Base-by-base conservation (phyloP, 2,797 vertebrate genomes). In the Halcyon leucocephala region DNA sequence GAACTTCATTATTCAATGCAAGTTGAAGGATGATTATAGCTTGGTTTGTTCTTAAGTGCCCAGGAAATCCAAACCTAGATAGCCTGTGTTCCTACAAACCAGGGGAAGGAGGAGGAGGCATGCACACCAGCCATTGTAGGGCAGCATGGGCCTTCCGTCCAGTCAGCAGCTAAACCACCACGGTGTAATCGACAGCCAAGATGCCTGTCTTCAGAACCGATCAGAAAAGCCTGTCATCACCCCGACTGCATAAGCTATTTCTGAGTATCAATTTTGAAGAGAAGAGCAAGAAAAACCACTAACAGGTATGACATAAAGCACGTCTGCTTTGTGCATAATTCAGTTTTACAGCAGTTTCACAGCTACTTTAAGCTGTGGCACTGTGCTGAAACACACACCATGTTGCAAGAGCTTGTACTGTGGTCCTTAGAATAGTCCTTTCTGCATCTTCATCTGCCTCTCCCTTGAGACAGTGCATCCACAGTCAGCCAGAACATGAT, bases 251-350 rank as follows among this genome's bases (percentile, higher is more conserved):
- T 22, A 48, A 29, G 9, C 33, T 12, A 60, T 26, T 82, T 17
- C 44, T 24, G 1, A 77, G 61, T 8, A 51, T 12, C 39, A n/a
- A 11, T 57, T 76, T 73, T 62, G 58, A 49, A 76, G 12, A 64
- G 28, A 51, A 42, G 14, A 89, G 18, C 15, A 49, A 79, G 21
- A 79, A 31, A 71, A 82, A 46, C 10, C 7, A 49, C 66, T 39
- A 42, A 42, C 0, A 51, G 21, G 19, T 55, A 31, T 3, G 14
- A 60, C 4, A 21, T 0, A 44, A 31, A 78, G 24, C 73, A 78
- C 31, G 42, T 17, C 4, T 52, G 70, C 57, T 90, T 67, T 44
- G 65, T 15, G 37, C 7, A 12, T 14, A 19, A 1, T 35, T 62
- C 35, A 29, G 39, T 66, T 85, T 80, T 16, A 54, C 20, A 76